A percentile compares a stretch with the other conserved stretches of the same genome.
Conservation (phyloP, 2,113 vertebrate species). For the Serilophus lunatus region DNA sequence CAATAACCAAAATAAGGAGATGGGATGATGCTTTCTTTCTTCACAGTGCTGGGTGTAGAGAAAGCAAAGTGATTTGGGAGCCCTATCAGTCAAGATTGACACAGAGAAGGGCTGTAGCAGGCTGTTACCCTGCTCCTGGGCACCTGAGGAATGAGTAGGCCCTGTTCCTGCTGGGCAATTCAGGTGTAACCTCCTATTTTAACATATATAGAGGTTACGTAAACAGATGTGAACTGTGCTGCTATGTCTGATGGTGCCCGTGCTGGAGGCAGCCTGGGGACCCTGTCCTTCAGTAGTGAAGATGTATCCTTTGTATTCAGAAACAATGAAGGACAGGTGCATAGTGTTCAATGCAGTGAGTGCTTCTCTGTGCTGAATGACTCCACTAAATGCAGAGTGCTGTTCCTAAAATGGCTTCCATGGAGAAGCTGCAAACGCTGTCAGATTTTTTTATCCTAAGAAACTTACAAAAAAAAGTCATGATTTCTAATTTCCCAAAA, state of each 20-base stretch:
- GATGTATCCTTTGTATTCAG: background rate
- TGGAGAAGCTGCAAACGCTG: background rate
- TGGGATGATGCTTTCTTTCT: background rate
- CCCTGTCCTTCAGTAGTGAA: background rate
- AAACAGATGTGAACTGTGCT: background rate
- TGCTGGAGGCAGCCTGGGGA: background rate
- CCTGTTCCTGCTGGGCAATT: background rate
- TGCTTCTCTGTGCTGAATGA: background rate
- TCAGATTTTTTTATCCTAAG: background rate
- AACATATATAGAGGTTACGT: background rate
- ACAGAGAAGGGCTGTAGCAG: background rate
- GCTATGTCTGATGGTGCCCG: background rate
- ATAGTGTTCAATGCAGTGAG: background rate
- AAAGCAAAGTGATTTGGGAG: background rate
- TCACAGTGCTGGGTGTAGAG: background rate
- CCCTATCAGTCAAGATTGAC: background rate
- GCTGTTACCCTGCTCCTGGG: background rate
- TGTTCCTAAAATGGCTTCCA: background rate
- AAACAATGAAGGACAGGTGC: background rate
- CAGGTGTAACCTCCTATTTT: background rate
- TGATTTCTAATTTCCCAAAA: background rate
- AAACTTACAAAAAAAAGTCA: background rate
- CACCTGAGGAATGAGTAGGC: accelerated
- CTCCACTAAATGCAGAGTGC: background rate
- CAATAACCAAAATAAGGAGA: background rate